phyloP scores from a whole-genome alignment of 1,140 invertebrate species.

The Myzus persicae region DNA sequence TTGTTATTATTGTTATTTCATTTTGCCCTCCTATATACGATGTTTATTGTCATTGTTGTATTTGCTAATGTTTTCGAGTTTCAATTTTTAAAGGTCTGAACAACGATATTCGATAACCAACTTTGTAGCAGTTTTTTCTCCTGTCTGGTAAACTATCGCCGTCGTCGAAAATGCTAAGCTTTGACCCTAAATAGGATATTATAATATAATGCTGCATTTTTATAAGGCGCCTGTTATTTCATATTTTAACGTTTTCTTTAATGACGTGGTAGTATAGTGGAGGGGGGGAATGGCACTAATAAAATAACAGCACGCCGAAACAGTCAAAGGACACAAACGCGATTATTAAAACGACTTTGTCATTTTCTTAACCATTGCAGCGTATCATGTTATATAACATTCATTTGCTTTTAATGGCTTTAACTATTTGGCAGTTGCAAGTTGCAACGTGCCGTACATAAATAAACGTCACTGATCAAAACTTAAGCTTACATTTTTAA shows the following conservation, averaged over 20 bases:
- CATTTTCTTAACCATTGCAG: not conserved
- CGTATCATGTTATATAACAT: not conserved
- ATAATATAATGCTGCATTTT: not conserved
- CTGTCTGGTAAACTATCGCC: not conserved
- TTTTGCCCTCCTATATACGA: not conserved
- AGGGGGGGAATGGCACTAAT: not conserved
- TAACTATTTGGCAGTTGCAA: not conserved
- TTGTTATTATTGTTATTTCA: not conserved
- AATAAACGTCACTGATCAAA: not conserved
- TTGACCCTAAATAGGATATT: not conserved
- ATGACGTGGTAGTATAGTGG: not conserved
- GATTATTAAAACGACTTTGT: not conserved
- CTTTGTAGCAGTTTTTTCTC: not conserved
- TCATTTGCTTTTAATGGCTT: not conserved
- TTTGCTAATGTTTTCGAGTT: not conserved
- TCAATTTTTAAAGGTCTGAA: not conserved
- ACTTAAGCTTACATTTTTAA: not conserved
- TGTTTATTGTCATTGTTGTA: not conserved
- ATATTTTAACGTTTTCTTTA: not conserved
- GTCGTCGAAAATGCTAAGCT: not conserved
- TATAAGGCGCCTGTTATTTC: not conserved
- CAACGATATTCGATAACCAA: no score
- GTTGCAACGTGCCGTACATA: not conserved
- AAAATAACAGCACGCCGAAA: not conserved
- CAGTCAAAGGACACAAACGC: slow-evolving; percentile 5